A percentile compares a stretch with the other conserved stretches of the same genome.
Evolutionary conservation across 2,888 invertebrate genomes (phyloP).

Genomic region (Omphaloscelis lunosa): DNA sequence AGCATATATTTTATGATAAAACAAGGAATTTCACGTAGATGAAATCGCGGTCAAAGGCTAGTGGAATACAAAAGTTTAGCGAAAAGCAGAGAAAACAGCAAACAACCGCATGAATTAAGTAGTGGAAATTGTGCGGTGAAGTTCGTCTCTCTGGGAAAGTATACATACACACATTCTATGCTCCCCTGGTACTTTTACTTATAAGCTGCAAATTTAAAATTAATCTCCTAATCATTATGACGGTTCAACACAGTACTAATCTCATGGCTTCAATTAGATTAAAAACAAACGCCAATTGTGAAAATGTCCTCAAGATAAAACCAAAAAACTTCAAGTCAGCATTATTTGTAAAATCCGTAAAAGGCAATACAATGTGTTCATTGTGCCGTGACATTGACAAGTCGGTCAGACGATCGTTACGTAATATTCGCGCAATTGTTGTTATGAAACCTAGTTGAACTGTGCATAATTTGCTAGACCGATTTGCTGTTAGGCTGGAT

Average conservation of each 20-base stretch:
- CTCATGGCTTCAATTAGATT: not conserved
- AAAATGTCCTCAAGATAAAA: not conserved
- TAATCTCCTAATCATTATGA: not conserved
- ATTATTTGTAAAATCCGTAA: slow-evolving; percentile 27
- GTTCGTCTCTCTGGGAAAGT: not conserved
- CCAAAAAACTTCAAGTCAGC: not conserved
- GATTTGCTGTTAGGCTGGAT: not conserved
- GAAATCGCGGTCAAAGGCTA: not conserved
- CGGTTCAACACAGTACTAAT: not conserved
- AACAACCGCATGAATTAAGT: not conserved
- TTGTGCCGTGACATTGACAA: slow-evolving; percentile 61
- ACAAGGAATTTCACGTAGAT: not conserved
- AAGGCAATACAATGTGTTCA: slow-evolving; percentile 31
- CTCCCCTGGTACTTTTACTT: not conserved
- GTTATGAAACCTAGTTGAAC: slow-evolving; percentile 31
- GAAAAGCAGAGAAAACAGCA: not conserved
- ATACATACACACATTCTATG: not conserved
- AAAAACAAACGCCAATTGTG: not conserved
- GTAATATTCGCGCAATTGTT: slow-evolving; percentile 46
- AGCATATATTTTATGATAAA: not conserved
- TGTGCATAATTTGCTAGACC: slow-evolving; percentile 9
- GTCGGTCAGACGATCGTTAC: slow-evolving; percentile 51
- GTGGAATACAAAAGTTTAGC: not conserved
- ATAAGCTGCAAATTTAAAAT: not conserved
- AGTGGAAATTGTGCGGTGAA: not conserved